Conservation (phyloP, 2,797 vertebrate genomes). For the Neomorphus geoffroyi region DNA sequence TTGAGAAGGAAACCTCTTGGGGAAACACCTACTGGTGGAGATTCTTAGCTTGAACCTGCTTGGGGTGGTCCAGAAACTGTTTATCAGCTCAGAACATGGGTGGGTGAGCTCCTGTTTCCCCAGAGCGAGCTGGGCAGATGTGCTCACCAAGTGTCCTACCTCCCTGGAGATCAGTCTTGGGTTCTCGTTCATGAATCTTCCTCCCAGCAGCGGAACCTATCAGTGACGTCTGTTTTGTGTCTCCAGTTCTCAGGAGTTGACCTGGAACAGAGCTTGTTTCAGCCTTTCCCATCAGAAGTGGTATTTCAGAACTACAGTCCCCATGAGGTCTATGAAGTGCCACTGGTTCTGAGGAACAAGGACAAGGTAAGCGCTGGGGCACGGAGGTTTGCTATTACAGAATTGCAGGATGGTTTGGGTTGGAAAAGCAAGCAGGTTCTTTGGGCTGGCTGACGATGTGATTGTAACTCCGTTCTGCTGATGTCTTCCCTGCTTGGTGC, state of each 20-base stretch:
- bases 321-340: constrained; percentile 82
- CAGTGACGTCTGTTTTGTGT: not conserved
- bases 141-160: not conserved
- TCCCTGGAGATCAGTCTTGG: not conserved
- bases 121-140: not conserved
- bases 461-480: not conserved
- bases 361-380: constrained; percentile 77
- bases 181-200: not conserved
- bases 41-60: not conserved
- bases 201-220: not conserved
- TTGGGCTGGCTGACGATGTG: not conserved
- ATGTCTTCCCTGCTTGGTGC: not conserved
- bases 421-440: not conserved
- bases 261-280: constrained; percentile 83
- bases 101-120: not conserved
- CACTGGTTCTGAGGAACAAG: constrained; percentile 82
- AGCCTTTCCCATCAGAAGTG: constrained; percentile 87
- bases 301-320: constrained; percentile 86
- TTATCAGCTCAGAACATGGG: not conserved
- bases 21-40: not conserved
- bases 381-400: too few relatives aligned
- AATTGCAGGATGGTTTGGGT: too few relatives aligned
- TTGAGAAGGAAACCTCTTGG: not conserved
- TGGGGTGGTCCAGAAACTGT: not conserved
- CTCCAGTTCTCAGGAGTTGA: constrained; percentile 78